Evolutionary conservation across 2,113 vertebrate genomes (phyloP).

Genomic region (Hypanus sabinus): DNA sequence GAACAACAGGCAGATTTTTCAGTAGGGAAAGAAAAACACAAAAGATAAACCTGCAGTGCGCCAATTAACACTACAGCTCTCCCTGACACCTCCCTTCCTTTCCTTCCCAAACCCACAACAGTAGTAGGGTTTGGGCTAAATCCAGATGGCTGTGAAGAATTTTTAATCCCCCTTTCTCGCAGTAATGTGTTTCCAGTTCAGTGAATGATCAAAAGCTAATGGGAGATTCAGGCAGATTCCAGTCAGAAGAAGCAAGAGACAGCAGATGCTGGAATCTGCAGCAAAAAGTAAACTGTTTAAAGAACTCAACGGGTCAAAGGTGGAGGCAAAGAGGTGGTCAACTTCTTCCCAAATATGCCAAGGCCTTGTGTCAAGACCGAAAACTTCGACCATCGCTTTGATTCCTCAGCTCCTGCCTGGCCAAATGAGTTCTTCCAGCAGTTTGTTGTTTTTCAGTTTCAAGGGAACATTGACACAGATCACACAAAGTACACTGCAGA

Average conservation of each 20-base stretch:
- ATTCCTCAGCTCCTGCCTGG: too few species aligned
- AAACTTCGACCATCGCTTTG: too few species aligned
- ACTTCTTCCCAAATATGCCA: too few species aligned
- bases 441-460: neutral
- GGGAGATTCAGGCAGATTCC: conserved; percentile 54
- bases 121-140: conserved; percentile 75
- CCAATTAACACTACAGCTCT: conserved; percentile 72
- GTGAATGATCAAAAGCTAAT: conserved; percentile 71
- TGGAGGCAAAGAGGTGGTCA: too few species aligned
- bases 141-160: conserved; percentile 71
- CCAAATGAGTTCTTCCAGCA: too few species aligned
- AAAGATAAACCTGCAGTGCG: conserved; percentile 59
- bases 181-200: conserved; percentile 73
- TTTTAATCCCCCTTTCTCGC: conserved; percentile 62
- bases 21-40: conserved; percentile 51
- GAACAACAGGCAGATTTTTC: conserved; percentile 55
- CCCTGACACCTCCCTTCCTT: conserved; percentile 60
- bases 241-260: too few species aligned
- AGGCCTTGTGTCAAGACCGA: too few species aligned
- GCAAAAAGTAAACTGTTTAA: too few species aligned
- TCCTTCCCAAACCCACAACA: conserved; percentile 47
- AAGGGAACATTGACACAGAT: neutral
- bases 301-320: too few species aligned
- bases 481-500: too few species aligned
- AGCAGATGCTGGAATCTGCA: too few species aligned